Evolutionary conservation across 2,113 vertebrate species (phyloP).

Genomic region (Eulacestoma nigropectus): DNA sequence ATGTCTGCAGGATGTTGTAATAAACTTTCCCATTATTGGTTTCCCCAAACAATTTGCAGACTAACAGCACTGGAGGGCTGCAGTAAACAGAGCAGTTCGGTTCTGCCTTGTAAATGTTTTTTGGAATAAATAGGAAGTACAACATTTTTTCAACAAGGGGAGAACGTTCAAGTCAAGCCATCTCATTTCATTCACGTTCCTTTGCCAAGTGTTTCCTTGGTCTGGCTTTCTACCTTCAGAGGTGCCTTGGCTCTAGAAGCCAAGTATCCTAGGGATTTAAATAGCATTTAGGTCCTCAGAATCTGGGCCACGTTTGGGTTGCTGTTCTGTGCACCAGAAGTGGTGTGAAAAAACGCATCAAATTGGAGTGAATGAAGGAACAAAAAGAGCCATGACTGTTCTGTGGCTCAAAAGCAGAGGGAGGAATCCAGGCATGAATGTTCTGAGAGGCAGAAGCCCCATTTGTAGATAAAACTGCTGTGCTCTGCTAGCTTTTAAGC

Average conservation of each 20-base stretch:
- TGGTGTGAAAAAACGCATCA: not conserved
- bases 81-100: not conserved
- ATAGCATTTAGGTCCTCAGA: not conserved
- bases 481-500: not conserved
- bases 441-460: not conserved
- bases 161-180: not conserved
- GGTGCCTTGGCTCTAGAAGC: not conserved
- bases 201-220: not conserved
- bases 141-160: not conserved
- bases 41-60: conserved; percentile 4
- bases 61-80: not conserved
- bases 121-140: not conserved
- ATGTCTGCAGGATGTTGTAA: not conserved
- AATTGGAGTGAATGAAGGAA: not conserved
- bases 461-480: not conserved
- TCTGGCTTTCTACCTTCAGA: not conserved
- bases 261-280: not conserved
- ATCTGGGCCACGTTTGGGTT: not conserved
- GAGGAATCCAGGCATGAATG: not conserved
- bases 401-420: not conserved
- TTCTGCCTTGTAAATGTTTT: not conserved
- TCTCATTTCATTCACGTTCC: not conserved
- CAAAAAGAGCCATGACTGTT: not conserved
- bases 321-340: not conserved
- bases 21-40: not conserved